These are phyloP conservation scores for Microplitis mediator DNA, from an alignment of 1,140 invertebrate genomes.

Conservation along the genomic window DNA sequence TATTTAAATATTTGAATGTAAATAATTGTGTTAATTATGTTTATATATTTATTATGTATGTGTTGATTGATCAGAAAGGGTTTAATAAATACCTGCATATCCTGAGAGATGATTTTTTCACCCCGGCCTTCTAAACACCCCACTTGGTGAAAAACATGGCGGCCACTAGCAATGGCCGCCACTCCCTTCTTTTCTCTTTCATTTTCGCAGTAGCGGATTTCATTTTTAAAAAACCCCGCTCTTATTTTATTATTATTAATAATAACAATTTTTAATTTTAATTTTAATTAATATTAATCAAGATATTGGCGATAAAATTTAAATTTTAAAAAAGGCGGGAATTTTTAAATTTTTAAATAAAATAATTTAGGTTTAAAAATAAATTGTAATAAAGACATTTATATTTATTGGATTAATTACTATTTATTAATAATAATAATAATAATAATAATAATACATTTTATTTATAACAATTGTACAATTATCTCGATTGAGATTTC, in stretches of 20 bases:
- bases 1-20: not conserved
- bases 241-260: not conserved
- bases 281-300: too few species aligned
- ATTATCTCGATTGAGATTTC: too few species aligned
- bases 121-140: slow-evolving; percentile 63
- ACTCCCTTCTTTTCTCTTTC: slow-evolving; percentile 37
- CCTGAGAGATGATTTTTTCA: slow-evolving; percentile 62
- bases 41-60: not conserved
- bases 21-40: not conserved
- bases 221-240: not conserved
- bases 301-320: too few species aligned
- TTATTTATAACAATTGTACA: too few species aligned
- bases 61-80: not conserved
- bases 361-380: too few species aligned
- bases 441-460: too few species aligned
- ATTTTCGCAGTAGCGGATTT: not conserved
- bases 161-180: slow-evolving; percentile 49
- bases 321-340: too few species aligned
- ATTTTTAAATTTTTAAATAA: too few species aligned
- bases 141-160: slow-evolving; percentile 63
- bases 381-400: too few species aligned
- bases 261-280: too few species aligned
- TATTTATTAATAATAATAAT: too few species aligned
- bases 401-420: too few species aligned
- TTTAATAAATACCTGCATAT: slow-evolving; percentile 54